phyloP scores from a whole-genome alignment of 2,797 vertebrate genomes.

The Leptoclinus maculatus region DNA sequence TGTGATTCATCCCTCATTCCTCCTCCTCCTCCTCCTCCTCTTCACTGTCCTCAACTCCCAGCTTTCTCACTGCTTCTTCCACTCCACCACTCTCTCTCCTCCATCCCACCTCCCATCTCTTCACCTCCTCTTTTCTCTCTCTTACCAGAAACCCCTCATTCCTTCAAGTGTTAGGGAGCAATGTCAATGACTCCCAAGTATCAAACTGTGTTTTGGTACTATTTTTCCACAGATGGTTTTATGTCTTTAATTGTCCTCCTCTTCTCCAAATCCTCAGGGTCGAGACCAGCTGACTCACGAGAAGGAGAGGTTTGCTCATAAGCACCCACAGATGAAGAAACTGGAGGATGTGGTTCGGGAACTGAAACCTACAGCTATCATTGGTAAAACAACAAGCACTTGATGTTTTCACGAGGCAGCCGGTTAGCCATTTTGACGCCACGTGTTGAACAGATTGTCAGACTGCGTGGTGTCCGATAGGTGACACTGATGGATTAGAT shows the following conservation, averaged over 20 bases:
- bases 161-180: neutral
- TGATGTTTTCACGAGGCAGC: neutral
- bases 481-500: neutral
- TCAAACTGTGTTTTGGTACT: neutral
- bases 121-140: conserved; percentile 1
- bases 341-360: conserved; percentile 90
- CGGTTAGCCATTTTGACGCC: neutral
- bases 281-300: conserved; percentile 92
- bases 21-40: conserved; percentile 29
- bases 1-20: conserved; percentile 29
- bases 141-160: neutral
- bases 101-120: neutral
- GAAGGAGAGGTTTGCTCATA: conserved; percentile 92
- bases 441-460: neutral
- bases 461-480: neutral
- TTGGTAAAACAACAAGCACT: conserved; percentile 84
- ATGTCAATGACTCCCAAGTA: neutral
- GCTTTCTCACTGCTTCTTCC: neutral
- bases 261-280: conserved; percentile 80
- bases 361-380: conserved; percentile 93
- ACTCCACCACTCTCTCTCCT: neutral
- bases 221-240: conserved; percentile 8
- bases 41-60: neutral
- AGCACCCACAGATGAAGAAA: conserved; percentile 90
- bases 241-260: conserved; percentile 20